A percentile compares a stretch with the other conserved stretches of the same genome.
Conservation (phyloP, 2,888 invertebrate species). For the Campoletis raptor region DNA sequence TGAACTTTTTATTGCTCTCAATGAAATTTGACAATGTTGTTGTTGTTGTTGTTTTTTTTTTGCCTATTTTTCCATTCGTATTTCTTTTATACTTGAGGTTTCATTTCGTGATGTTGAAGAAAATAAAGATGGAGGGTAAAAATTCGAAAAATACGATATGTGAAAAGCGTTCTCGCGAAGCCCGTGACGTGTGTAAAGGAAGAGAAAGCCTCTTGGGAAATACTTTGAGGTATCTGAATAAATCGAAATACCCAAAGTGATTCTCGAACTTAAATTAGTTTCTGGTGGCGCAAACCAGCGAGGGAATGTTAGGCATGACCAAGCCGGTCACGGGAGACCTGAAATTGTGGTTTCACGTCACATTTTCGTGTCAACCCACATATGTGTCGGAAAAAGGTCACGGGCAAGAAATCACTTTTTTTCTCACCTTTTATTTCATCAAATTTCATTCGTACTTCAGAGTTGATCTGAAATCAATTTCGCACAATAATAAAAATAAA, state of each 20-base stretch:
- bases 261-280: slow-evolving; percentile 84
- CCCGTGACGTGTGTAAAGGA: slow-evolving; percentile 27
- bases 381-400: neutral
- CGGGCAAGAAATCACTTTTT: slow-evolving; percentile 9
- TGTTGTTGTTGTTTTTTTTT: neutral
- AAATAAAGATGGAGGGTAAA: slow-evolving; percentile 9
- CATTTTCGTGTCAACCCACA: slow-evolving; percentile 35
- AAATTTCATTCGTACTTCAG: neutral
- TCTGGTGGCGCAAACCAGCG: slow-evolving; percentile 45
- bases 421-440: neutral
- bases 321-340: slow-evolving; percentile 56
- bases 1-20: neutral
- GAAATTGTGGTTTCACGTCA: slow-evolving; percentile 44
- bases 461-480: neutral
- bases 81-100: neutral
- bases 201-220: slow-evolving; percentile 79
- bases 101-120: neutral
- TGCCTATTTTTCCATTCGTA: neutral
- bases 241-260: slow-evolving; percentile 84
- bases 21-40: neutral
- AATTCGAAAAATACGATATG: slow-evolving; percentile 43
- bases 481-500: neutral
- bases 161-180: neutral
- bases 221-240: slow-evolving; percentile 83
- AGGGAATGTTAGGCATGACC: slow-evolving; percentile 55